Base-by-base conservation (phyloP, 2,113 vertebrate genomes). In the Beaufortia kweichowensis region DNA sequence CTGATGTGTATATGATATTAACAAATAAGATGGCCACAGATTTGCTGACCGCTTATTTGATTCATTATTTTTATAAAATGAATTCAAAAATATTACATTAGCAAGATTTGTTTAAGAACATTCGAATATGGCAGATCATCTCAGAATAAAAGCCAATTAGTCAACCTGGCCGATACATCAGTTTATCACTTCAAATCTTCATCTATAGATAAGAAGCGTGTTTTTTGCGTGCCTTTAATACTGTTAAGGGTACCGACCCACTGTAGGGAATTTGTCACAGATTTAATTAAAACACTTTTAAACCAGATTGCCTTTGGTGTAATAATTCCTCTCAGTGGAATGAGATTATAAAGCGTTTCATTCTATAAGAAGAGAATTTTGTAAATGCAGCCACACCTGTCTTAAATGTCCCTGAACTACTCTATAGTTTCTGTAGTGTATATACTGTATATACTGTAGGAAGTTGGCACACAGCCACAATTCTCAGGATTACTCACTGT, bases 401-500 rank as follows among this genome's bases (percentile, higher is more conserved):
- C n/a, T n/a, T n/a, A n/a, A n/a, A 2, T 1, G 19, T 12, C 35
- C 9, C 11, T 39, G 8, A 10, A 10, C 35, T 46, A 39, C n/a
- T 48, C 21, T 21, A 21, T 70, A 19, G 55, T 19, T 17, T 23
- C 31, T 21, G 6, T 21, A 67, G 50, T 24, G n/a, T 15, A 41
- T 39, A 50, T 11, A 29, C 8, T 39, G 35, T 39, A 39, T 39
- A 33, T 6, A 33, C 31, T n/a, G 31, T 33, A 33, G 31, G 6
- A 3, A 39, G 35, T 48, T 70, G 60, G 33, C 60, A 72, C 12
- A 15, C 23, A 61, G n/a, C n/a, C n/a, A n/a, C n/a, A n/a, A n/a
- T n/a, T 55, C 79, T 79, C 84, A 81, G 83, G 87, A 87, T 89
- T 89, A 81, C n/a, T n/a, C n/a, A n/a, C n/a, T 80, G 83, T 78